Percentiles rank a stretch among this genome's conserved stretches.
phyloP scores from a whole-genome alignment of 2,797 vertebrate genomes.

The Pseudopleuronectes americanus region DNA sequence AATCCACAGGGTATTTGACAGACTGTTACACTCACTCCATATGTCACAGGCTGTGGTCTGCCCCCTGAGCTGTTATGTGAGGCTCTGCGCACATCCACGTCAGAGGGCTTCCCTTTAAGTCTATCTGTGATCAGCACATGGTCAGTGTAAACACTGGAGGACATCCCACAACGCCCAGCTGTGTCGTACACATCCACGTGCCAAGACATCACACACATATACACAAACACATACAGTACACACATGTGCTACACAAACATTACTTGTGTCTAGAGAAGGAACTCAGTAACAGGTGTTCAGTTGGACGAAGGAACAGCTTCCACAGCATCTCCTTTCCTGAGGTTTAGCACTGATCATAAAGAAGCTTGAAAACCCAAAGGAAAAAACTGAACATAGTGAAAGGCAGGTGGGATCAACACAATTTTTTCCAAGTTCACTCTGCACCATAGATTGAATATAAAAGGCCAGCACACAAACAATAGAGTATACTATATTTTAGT shows the following conservation, averaged over 20 bases:
- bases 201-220: conserved; percentile 7
- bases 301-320: neutral
- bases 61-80: neutral
- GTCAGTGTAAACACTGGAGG: conserved; percentile 62
- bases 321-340: neutral
- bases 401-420: too few species aligned
- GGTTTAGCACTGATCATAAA: too few species aligned
- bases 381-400: too few species aligned
- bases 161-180: conserved; percentile 34
- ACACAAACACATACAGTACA: conserved; percentile 1
- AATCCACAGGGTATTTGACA: too few species aligned
- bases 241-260: neutral
- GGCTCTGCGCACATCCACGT: conserved; percentile 23
- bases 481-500: too few species aligned
- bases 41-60: neutral
- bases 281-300: neutral
- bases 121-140: conserved; percentile 74
- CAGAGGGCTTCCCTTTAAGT: conserved; percentile 54
- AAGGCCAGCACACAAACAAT: too few species aligned
- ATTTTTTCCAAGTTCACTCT: too few species aligned
- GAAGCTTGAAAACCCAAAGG: too few species aligned
- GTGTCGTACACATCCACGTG: conserved; percentile 9
- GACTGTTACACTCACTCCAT: neutral
- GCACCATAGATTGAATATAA: too few species aligned
- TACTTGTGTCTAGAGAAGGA: neutral